These are phyloP conservation scores for Tretioscincus oriximinensis DNA, from an alignment of 2,113 vertebrate genomes.

Conservation along the genomic window DNA sequence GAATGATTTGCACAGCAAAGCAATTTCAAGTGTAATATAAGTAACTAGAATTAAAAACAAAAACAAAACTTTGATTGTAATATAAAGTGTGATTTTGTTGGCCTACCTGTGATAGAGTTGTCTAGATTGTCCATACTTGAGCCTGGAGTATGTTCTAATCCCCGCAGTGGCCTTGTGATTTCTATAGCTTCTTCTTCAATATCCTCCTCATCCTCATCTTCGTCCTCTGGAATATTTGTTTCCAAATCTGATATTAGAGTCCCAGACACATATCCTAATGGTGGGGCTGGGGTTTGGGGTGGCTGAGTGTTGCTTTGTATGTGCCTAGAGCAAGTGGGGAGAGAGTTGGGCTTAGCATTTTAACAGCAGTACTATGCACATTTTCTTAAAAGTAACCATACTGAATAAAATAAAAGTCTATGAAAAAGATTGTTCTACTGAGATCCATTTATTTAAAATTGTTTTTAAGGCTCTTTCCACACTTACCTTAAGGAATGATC, in stretches of 20 bases:
- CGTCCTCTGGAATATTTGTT: constrained; percentile 91
- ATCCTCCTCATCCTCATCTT: constrained; percentile 88
- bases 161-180: constrained; percentile 85
- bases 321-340: constrained; percentile 80
- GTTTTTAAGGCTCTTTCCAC: neutral
- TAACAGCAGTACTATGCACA: neutral
- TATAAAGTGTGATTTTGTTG: constrained; percentile 44
- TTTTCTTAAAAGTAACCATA: neutral
- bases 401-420: constrained; percentile 11
- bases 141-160: constrained; percentile 91
- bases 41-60: constrained; percentile 65
- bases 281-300: constrained; percentile 91
- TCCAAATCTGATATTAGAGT: constrained; percentile 96
- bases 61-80: constrained; percentile 47
- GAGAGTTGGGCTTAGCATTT: neutral
- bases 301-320: constrained; percentile 91
- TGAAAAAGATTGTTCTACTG: neutral
- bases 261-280: constrained; percentile 94
- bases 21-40: constrained; percentile 71
- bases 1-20: constrained; percentile 85
- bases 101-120: constrained; percentile 94
- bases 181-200: constrained; percentile 92
- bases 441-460: neutral
- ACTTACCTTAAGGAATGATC: too few species aligned
- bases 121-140: constrained; percentile 98